phyloP scores from a whole-genome alignment of 2,888 invertebrate species.

The Catocala nupta region DNA sequence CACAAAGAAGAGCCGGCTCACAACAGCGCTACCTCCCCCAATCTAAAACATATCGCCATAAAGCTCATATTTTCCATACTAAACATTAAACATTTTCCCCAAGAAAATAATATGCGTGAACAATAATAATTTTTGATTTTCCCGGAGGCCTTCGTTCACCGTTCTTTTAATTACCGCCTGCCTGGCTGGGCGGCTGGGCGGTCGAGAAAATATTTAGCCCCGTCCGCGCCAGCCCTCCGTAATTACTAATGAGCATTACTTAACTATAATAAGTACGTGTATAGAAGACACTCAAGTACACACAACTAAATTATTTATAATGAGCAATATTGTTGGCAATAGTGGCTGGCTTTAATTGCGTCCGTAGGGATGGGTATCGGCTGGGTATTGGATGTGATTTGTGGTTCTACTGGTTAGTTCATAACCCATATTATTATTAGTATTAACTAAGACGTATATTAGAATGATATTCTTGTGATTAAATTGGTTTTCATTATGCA shows the following conservation, averaged over 20 bases:
- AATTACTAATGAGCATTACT: conserved; percentile 84
- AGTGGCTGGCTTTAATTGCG: background rate
- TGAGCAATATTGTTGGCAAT: conserved; percentile 35
- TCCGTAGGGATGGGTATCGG: background rate
- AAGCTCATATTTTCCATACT: conserved; percentile 19
- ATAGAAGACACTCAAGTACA: conserved; percentile 52
- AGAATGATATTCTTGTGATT: no score
- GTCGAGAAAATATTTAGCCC: conserved; percentile 80
- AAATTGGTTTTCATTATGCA: no score
- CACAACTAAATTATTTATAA: conserved; percentile 52
- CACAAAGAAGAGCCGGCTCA: no score
- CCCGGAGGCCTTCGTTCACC: conserved; percentile 61
- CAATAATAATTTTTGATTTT: conserved; percentile 81
- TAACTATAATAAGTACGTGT: conserved; percentile 61
- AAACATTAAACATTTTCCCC: conserved; percentile 58
- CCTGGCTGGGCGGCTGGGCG: conserved; percentile 54
- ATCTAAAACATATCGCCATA: conserved; percentile 1
- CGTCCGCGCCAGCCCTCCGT: conserved; percentile 76
- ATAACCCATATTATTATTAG: no score
- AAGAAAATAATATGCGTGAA: conserved; percentile 75
- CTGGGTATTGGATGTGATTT: background rate
- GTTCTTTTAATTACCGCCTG: conserved; percentile 82
- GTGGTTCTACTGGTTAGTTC: no score
- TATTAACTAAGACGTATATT: no score
- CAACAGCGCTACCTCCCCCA: background rate